Conservation (phyloP, 2,888 invertebrate genomes). For the Parthenolecanium corni region DNA sequence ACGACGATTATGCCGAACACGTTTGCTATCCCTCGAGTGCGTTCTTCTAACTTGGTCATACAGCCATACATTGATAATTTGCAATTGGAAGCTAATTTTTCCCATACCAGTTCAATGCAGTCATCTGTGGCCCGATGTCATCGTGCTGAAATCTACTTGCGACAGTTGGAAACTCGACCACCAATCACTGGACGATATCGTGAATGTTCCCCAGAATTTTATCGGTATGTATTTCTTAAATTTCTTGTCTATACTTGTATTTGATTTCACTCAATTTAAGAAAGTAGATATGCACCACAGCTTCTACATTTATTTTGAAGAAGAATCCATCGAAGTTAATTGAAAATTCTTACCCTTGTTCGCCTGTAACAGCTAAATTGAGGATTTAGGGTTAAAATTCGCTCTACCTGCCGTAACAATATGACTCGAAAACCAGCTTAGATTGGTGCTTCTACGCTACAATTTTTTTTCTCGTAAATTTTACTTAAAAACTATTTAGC, state of each 20-base stretch:
- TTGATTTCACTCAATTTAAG: too few species aligned
- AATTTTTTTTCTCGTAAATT: too few species aligned
- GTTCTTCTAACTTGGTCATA: slow-evolving; percentile 12
- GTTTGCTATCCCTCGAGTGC: slow-evolving; percentile 6
- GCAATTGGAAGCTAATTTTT: slow-evolving; percentile 9
- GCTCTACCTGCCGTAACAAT: too few species aligned
- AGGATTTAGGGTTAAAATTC: too few species aligned
- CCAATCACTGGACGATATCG: slow-evolving; percentile 59
- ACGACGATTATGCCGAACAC: slow-evolving; percentile 4
- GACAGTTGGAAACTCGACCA: slow-evolving; percentile 34
- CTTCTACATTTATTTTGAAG: too few species aligned
- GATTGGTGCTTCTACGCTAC: too few species aligned
- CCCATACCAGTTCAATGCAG: not conserved
- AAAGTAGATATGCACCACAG: too few species aligned
- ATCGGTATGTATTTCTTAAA: slow-evolving; percentile 46
- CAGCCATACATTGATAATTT: slow-evolving; percentile 23
- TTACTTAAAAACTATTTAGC: too few species aligned
- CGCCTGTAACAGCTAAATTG: too few species aligned
- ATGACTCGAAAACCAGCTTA: too few species aligned
- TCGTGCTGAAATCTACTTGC: slow-evolving; percentile 4
- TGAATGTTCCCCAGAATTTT: slow-evolving; percentile 62
- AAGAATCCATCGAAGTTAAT: too few species aligned
- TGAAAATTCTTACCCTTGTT: too few species aligned
- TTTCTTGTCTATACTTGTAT: slow-evolving; percentile 7
- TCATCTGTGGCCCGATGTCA: not conserved